Evolutionary conservation across 2,888 invertebrate species (phyloP).

Genomic region (Acrocyrtus sp.): DNA sequence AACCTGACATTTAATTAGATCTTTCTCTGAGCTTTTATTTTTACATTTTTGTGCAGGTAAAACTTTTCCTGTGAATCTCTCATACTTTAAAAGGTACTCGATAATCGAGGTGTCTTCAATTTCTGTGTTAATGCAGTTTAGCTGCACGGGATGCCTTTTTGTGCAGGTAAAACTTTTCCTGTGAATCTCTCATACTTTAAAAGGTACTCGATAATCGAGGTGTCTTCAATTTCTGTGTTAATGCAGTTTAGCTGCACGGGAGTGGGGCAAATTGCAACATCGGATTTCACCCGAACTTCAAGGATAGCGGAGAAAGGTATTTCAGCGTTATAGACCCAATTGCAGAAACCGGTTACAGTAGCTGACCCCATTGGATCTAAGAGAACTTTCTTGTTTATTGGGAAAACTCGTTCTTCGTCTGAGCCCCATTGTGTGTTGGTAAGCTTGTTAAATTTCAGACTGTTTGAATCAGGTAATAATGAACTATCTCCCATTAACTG

Average conservation of each 20-base stretch:
- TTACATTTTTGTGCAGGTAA: not conserved
- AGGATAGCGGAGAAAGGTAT: slow-evolving; percentile 47
- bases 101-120: slow-evolving; percentile 26
- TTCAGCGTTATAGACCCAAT: slow-evolving; percentile 39
- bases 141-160: no score
- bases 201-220: slow-evolving; percentile 37
- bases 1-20: slow-evolving; percentile 29
- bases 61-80: slow-evolving; percentile 48
- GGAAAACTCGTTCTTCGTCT: slow-evolving; percentile 15
- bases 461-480: not conserved
- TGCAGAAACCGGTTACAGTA: slow-evolving; percentile 34
- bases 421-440: slow-evolving; percentile 43
- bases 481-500: not conserved
- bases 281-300: slow-evolving; percentile 26
- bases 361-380: slow-evolving; percentile 9
- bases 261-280: slow-evolving; percentile 16
- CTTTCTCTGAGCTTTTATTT: not conserved
- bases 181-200: slow-evolving; percentile 48
- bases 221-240: slow-evolving; percentile 19
- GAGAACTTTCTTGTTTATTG: slow-evolving; percentile 14
- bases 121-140: no score
- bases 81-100: slow-evolving; percentile 46
- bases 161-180: slow-evolving; percentile 44
- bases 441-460: slow-evolving; percentile 19
- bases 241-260: slow-evolving; percentile 19